Conservation (phyloP, 1,140 invertebrate genomes). For the Caenorhabditis briggsae region DNA sequence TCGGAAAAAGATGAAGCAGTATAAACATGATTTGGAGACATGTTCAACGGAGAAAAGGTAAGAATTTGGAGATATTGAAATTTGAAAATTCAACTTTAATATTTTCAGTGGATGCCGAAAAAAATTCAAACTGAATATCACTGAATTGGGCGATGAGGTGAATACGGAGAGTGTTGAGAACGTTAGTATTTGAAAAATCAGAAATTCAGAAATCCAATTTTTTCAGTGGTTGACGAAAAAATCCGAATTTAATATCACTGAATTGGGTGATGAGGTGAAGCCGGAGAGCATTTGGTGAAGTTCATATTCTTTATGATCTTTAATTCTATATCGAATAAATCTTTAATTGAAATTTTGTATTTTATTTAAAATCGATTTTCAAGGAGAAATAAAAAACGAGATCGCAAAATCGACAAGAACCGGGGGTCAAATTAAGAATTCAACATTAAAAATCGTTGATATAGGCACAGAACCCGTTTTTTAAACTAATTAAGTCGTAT, state of each 20-base stretch:
- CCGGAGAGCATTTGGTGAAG: too few relatives aligned
- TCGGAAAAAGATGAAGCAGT: neutral
- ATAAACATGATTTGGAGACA: neutral
- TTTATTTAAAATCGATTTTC: neutral
- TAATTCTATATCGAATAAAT: neutral
- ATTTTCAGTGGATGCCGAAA: neutral
- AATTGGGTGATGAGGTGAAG: too few relatives aligned
- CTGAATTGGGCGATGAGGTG: neutral
- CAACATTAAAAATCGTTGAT: neutral
- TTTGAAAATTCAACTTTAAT: neutral
- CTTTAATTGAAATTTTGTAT: neutral
- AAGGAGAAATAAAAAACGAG: slow-evolving; percentile 13
- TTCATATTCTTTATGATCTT: too few relatives aligned
- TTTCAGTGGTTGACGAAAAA: too few relatives aligned
- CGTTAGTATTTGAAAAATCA: too few relatives aligned
- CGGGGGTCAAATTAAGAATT: neutral
- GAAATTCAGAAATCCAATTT: too few relatives aligned
- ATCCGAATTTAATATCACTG: too few relatives aligned
- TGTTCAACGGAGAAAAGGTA: neutral
- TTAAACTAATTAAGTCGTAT: neutral
- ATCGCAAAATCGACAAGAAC: slow-evolving; percentile 31
- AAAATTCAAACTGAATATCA: neutral
- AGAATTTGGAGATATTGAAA: neutral
- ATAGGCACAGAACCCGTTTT: slow-evolving; percentile 3
- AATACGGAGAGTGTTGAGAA: neutral